Evolutionary conservation across 2,797 vertebrate species (phyloP), one percentile per base, ranked within the genome.

Genomic region (Labroides dimidiatus): DNA sequence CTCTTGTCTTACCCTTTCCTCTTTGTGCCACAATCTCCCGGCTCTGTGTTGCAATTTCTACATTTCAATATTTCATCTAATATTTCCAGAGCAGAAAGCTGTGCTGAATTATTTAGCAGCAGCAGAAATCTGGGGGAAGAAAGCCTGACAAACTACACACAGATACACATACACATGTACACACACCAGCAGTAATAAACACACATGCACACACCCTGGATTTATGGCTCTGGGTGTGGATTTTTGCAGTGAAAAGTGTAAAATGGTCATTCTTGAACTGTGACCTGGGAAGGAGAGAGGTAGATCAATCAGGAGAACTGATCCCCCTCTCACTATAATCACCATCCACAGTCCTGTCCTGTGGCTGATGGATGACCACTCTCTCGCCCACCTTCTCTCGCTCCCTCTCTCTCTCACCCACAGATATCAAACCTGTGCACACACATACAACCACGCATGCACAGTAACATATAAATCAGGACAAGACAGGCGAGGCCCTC

Each of bases 21-120:
- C 63, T 78, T 80, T 87, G 66, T 62, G 45, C 57, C 24, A 3
- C 17, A 36, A 57, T 80, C 79, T 85, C 52, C 20, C 76, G n/a
- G 33, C 67, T 67, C 81, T 27, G 20, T 80, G 78, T 86, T 75
- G 84, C 84, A 87, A 87, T 91, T 81, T 86, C 82, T 81, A 86
- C 78, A 84, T 89, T 86, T 90, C 84, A 89, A 89, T 86, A 89
- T 88, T 91, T 88, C 64, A 86, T 91, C 79, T 86, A 85, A 87
- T 86, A 89, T 87, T 88, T 85, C 80, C 75, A 58, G 54, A 83
- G 81, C 80, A 75, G 68, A 77, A 80, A 81, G 80, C 61, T 64
- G 56, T 21, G 41, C 56, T 91, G 79, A 91, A 91, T 90, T 87
- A 91, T 91, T 91, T 84, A 91, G 49, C 58, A 49, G 43, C 56